Base-by-base conservation (phyloP, 2,888 invertebrate species). In the Pilophorus perplexus region DNA sequence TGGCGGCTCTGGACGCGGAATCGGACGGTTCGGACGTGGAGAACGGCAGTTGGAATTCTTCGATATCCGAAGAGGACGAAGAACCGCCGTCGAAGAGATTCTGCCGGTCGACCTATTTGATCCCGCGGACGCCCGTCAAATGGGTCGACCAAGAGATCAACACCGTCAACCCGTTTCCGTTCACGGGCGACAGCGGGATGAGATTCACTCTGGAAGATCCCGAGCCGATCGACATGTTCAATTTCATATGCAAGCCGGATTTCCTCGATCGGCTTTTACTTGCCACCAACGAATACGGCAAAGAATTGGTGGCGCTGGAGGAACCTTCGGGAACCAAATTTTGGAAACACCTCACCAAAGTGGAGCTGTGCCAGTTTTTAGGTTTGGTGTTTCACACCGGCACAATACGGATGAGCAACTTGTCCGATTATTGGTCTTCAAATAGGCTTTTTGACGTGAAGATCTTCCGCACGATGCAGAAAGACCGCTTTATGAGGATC, bases 381-480 rank as follows among this genome's bases (percentile, higher is more conserved):
- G 68, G 60, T 5, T 20, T 66, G 12, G n/a, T 65, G 3, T 52
- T 60, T 16, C 66, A 68, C 60, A 66, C 44, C 10, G 66, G 65
- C 4, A 68, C 68, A 12, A 65, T 68, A 2, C 33, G 59, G 22
- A 44, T 68, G 55, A 66, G 66, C 46, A 57, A 59, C 16, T 18
- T 68, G 0, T 38, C 42, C 2, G 68, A 68, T 33, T 68, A 68
- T 37, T 68, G 68, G 68, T 65, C 57, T n/a, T 33, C 25, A 6
- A 40, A 68, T 4, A 23, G 10, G n/a, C 33, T 66, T 12, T 65
- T 68, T 22, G 52, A 60, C 28, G 2, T 68, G 2, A 59, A 38
- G 14, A 22, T 55, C 12, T 65, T 68, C 23, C 28, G 65, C 1
- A 38, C n/a, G 23, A 65, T 68, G 68, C 8, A 50, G n/a, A 46